Percentiles rank a stretch among this genome's conserved stretches.
phyloP scores from a whole-genome alignment of 2,797 vertebrate genomes.

The Paratrypauchen microcephalus region DNA sequence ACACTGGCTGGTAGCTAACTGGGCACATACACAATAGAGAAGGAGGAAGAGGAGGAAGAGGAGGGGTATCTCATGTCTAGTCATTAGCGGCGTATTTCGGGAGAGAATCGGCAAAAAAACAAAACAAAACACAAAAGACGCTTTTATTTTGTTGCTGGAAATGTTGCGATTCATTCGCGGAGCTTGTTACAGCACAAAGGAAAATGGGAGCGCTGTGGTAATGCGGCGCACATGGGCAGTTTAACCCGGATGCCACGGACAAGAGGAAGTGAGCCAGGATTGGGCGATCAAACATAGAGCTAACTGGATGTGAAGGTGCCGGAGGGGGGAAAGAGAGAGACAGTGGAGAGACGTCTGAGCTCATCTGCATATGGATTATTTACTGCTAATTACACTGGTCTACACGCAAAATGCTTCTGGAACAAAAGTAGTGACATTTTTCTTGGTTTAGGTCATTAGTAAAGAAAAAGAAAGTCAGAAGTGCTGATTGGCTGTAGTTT shows the following conservation, averaged over 20 bases:
- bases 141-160: constrained; percentile 42
- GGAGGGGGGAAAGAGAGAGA: not conserved
- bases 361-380: not conserved
- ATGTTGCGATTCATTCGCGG: constrained; percentile 58
- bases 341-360: not conserved
- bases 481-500: no score
- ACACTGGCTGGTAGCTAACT: constrained; percentile 51
- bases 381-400: no score
- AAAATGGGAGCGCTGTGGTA: constrained; percentile 36
- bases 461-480: no score
- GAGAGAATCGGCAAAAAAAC: constrained; percentile 17
- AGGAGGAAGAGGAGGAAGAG: constrained; percentile 6
- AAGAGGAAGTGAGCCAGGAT: not conserved
- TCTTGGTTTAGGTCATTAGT: no score
- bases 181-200: constrained; percentile 56
- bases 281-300: not conserved
- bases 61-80: constrained; percentile 39
- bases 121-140: constrained; percentile 28
- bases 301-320: not conserved
- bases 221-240: constrained; percentile 21
- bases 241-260: constrained; percentile 43
- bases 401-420: no score
- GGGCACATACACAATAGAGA: constrained; percentile 31
- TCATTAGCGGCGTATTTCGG: constrained; percentile 59
- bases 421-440: no score